Base-by-base conservation (phyloP, 2,797 vertebrate species). In the Acropternis orthonyx region DNA sequence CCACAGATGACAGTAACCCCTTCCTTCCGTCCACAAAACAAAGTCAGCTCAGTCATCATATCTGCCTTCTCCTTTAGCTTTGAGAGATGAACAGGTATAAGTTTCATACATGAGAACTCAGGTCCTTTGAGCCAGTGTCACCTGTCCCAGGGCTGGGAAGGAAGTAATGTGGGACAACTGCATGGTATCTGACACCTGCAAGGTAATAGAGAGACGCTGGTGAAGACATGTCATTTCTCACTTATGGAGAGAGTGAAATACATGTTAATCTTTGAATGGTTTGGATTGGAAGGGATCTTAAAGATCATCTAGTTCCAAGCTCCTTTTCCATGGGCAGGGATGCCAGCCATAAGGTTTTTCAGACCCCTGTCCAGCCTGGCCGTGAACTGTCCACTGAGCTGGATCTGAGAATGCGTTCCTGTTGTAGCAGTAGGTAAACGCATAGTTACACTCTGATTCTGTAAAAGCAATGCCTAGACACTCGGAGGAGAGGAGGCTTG, bases 221-320 rank as follows among this genome's bases (percentile, higher is more conserved):
- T 46, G 20, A 59, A 43, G 39, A 58, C 2, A 17, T 0, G 0
- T 7, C 5, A 4, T 75, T 79, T 85, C 79, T 19, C 3, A 9
- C 27, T 24, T 14, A 23, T 0, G 2, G 36, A 39, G 28, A 30
- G 21, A 49, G 30, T 17, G 18, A 39, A 48, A 4, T 30, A 6
- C 7, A 1, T 30, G 56, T 19, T 21, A 7, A 55, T n/a, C 27
- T 48, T 37, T n/a, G 27, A 28, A 36, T 27, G 16, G 23, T 17
- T 18, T 54, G 11, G 13, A 23, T 28, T 24, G 54, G 54, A 90
- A 61, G 8, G 23, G 32, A 22, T 27, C 9, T 55, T 48, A 61
- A 61, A 22, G 14, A 37, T 21, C 13, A 54, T 6, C 46, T 27
- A 8, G 11, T 43, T 66, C 32, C 74, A 54, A 7, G 3, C 18